Evolutionary conservation across 2,113 vertebrate genomes (phyloP).

Genomic region (Tonatia bakeri): DNA sequence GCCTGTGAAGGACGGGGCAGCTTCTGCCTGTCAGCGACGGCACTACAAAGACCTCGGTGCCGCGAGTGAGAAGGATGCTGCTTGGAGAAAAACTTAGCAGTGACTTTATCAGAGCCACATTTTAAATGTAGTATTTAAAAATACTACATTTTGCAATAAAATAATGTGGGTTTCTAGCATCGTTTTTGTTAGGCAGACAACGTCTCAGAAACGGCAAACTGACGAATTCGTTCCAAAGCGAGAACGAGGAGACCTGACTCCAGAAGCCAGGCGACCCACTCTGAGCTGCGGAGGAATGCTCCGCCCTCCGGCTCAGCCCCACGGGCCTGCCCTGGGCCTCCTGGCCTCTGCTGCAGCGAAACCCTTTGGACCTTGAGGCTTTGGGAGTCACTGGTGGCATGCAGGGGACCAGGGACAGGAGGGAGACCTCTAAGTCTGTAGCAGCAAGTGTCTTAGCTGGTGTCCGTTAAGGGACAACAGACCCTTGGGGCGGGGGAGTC

Average conservation of each 20-base stretch:
- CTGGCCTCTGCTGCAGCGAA: too few species aligned
- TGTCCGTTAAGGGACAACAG: fast-evolving
- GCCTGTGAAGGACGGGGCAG: fast-evolving
- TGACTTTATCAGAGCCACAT: neutral
- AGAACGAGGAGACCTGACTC: fast-evolving
- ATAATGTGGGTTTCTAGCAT: neutral
- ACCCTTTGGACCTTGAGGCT: too few species aligned
- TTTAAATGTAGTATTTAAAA: neutral
- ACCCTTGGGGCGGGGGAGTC: neutral
- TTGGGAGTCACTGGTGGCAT: fast-evolving
- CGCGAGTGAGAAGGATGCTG: neutral
- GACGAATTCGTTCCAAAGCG: neutral
- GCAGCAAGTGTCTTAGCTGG: fast-evolving
- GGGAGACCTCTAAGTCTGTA: neutral
- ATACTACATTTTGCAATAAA: neutral
- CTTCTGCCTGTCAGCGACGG: neutral
- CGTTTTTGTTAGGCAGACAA: neutral
- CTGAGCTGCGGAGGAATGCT: too few species aligned
- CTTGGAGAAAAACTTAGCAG: neutral
- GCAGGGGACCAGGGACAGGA: neutral
- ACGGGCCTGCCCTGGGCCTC: too few species aligned
- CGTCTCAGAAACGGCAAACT: neutral
- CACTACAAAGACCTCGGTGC: too few species aligned
- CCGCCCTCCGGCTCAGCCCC: too few species aligned
- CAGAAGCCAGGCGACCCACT: neutral